These are phyloP conservation scores for Nothobranchius kuhntae DNA, from an alignment of 2,113 vertebrate species.

Conservation along the genomic window DNA sequence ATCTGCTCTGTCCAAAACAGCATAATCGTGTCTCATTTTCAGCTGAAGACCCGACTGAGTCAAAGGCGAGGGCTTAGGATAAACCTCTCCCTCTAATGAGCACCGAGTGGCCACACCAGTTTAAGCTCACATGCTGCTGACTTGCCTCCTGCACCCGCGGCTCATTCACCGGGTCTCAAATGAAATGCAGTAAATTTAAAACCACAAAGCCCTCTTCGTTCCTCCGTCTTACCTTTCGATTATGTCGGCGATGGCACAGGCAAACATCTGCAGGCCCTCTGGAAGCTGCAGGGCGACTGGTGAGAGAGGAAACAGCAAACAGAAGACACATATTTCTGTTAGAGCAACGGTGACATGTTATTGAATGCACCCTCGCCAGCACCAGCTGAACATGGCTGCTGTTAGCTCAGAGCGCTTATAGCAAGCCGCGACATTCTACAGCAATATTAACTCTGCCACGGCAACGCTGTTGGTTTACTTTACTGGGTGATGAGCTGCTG, in stretches of 20 bases:
- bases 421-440: constrained; percentile 56
- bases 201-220: background rate
- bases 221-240: constrained; percentile 84
- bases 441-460: constrained; percentile 39
- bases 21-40: constrained; percentile 62
- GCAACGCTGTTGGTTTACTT: constrained; percentile 54
- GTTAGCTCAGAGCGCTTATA: constrained; percentile 47
- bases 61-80: constrained; percentile 51
- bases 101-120: constrained; percentile 15
- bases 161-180: background rate
- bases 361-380: constrained; percentile 45
- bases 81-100: constrained; percentile 53
- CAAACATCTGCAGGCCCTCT: constrained; percentile 96
- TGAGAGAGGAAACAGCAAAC: constrained; percentile 41
- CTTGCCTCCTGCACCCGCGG: constrained; percentile 18
- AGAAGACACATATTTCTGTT: constrained; percentile 34
- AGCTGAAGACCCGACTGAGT: constrained; percentile 53
- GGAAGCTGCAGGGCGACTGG: constrained; percentile 97
- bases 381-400: constrained; percentile 35
- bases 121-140: constrained; percentile 8
- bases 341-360: constrained; percentile 42
- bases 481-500: constrained; percentile 43
- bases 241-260: constrained; percentile 94
- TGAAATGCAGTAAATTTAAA: background rate
- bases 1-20: constrained; percentile 45